Conservation (phyloP, 2,113 vertebrate species). For the Nipponia nippon region DNA sequence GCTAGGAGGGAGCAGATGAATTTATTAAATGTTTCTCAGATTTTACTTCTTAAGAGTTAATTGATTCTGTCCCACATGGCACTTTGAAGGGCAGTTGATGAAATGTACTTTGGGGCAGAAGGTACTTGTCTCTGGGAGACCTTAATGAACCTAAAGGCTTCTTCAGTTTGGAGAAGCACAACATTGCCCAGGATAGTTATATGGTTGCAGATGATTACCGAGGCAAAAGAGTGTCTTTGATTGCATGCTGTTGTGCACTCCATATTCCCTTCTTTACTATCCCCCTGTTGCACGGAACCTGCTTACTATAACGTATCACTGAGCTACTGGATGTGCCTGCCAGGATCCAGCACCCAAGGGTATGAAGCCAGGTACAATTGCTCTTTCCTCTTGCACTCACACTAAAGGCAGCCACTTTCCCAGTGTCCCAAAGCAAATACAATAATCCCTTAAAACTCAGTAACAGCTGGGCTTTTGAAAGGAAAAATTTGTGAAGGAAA, state of each 20-base stretch:
- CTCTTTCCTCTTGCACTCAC: neutral
- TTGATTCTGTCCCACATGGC: neutral
- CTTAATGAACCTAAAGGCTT: neutral
- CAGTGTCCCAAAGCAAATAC: neutral
- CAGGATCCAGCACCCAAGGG: neutral
- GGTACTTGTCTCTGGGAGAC: neutral
- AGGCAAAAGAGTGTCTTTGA: neutral
- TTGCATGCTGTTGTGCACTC: neutral
- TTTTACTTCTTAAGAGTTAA: neutral
- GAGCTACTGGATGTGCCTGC: neutral
- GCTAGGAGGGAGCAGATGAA: neutral
- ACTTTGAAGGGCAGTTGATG: neutral
- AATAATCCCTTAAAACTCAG: neutral
- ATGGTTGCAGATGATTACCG: neutral
- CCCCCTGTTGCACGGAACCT: neutral
- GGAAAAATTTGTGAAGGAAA: neutral
- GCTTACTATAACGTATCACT: neutral
- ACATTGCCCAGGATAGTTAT: neutral
- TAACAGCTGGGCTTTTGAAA: neutral
- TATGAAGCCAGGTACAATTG: neutral
- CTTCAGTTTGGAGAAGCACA: neutral
- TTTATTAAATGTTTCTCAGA: neutral
- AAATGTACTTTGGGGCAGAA: neutral
- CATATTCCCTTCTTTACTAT: neutral
- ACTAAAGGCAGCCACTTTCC: neutral